Percentiles rank a stretch among this genome's conserved stretches.
Evolutionary conservation across 2,888 invertebrate species (phyloP).

Genomic region (Melanophora roralis): DNA sequence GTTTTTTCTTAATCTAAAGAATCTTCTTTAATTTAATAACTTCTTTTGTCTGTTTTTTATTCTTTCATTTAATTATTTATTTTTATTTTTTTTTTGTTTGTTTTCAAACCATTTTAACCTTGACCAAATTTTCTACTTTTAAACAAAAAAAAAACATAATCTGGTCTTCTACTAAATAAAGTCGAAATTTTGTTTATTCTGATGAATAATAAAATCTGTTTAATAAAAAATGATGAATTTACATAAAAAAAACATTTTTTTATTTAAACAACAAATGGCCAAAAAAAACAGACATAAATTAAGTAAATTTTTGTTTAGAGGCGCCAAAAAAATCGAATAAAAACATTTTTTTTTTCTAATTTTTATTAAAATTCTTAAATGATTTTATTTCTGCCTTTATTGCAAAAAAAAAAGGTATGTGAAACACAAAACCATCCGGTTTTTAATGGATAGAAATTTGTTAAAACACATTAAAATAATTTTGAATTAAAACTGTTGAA

Average conservation of each 20-base stretch:
- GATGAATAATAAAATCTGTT: constrained; percentile 15
- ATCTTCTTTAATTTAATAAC: not conserved
- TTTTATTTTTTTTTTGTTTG: no score
- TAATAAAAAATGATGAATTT: constrained; percentile 25
- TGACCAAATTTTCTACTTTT: constrained; percentile 41
- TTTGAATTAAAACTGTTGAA: constrained; percentile 2
- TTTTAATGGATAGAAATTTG: constrained; percentile 23
- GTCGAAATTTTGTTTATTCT: not conserved
- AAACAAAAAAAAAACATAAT: constrained; percentile 27
- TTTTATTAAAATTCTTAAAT: constrained; percentile 21
- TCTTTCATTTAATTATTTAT: not conserved
- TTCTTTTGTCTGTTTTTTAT: not conserved
- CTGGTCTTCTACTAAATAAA: not conserved
- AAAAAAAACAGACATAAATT: constrained; percentile 32
- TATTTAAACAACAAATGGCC: not conserved
- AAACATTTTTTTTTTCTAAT: constrained; percentile 21
- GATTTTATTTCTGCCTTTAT: no score
- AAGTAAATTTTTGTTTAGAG: constrained; percentile 33
- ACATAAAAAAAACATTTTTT: constrained; percentile 25
- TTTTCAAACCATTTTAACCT: constrained; percentile 32
- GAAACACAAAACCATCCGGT: constrained; percentile 47
- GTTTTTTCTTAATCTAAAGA: not conserved
- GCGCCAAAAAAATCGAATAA: constrained; percentile 37
- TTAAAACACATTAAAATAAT: not conserved
- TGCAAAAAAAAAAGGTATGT: constrained; percentile 1